These are phyloP conservation scores for Macrotrachela quadricornifera DNA, from an alignment of 1,140 invertebrate species.

Conservation along the genomic window DNA sequence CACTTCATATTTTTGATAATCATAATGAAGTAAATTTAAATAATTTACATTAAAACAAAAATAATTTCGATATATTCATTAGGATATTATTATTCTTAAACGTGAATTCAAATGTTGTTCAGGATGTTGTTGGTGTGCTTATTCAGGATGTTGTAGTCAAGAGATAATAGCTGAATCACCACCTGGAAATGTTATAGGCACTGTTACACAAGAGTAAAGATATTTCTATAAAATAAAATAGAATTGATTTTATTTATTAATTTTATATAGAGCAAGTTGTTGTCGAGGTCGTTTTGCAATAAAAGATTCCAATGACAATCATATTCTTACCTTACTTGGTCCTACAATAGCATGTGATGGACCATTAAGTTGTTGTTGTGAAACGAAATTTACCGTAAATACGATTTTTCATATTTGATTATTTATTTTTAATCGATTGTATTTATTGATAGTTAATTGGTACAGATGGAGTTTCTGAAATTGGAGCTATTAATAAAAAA, in stretches of 20 bases:
- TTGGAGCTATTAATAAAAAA: no score
- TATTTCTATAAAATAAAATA: not conserved
- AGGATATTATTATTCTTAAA: conserved; percentile 18
- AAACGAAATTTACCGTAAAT: not conserved
- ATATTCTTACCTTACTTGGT: conserved; percentile 13
- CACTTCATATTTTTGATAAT: no score
- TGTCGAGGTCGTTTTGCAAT: conserved; percentile 14
- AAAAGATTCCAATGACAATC: conserved; percentile 12
- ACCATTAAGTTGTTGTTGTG: not conserved
- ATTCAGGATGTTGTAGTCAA: conserved; percentile 12
- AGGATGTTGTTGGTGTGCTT: conserved; percentile 9
- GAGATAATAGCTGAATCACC: conserved; percentile 16
- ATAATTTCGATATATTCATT: not conserved
- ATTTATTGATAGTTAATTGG: not conserved
- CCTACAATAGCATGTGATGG: conserved; percentile 15
- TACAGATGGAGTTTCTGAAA: no score
- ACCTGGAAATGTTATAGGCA: conserved; percentile 15
- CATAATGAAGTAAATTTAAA: no score
- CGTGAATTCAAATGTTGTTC: conserved; percentile 21
- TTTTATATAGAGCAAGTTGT: conserved; percentile 13
- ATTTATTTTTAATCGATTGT: not conserved
- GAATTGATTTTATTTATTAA: not conserved
- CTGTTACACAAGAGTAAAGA: conserved; percentile 16
- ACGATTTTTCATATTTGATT: no score
- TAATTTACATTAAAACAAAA: no score